Evolutionary conservation across 2,113 vertebrate species (phyloP), one percentile per base, ranked within the genome.

Genomic region (Puffinus mauretanicus): DNA sequence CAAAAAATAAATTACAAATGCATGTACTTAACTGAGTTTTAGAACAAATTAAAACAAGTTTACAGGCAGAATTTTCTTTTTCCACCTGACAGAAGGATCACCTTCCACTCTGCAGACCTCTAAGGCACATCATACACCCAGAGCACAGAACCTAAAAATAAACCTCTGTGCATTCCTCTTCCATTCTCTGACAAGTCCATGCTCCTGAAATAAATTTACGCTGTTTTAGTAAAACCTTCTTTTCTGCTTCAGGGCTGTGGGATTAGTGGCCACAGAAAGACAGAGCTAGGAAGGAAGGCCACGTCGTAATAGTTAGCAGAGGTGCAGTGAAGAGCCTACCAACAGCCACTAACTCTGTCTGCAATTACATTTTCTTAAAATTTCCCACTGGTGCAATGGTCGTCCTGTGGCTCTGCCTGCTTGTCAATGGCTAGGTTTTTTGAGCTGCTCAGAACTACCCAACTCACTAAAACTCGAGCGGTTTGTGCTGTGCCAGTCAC

Each of bases 291-390:
- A 69, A 72, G 13, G 44, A 30, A 73, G 24, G 46, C 8, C 11
- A 46, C 2, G 0, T 57, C 1, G 0, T 61, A 47, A 49, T 27
- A 19, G 11, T 17, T 34, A 80, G 19, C 18, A 20, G 6, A 84
- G 10, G 5, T 46, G 32, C 21, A 65, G 40, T 27, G 52, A 66
- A 76, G 11, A 55, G 16, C 26, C 11, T 54, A 61, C 15, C n/a
- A 61, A 52, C 8, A 85, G 47, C 46, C 25, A 62, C 46, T 42
- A 55, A 16, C 49, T 57, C 18, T 27, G 18, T 75, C 27, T 46
- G 27, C 22, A 40, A 19, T 20, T 29, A n/a, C 3, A 20, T 78
- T 78, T 84, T 38, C 42, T 30, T 71, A 75, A 78, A 20, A 47
- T 75, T 66, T 77, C 72, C 22, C 13, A 29, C 20, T 38, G 26